These are phyloP conservation scores for Psittacula echo DNA, from an alignment of 2,797 vertebrate species.

Conservation along the genomic window DNA sequence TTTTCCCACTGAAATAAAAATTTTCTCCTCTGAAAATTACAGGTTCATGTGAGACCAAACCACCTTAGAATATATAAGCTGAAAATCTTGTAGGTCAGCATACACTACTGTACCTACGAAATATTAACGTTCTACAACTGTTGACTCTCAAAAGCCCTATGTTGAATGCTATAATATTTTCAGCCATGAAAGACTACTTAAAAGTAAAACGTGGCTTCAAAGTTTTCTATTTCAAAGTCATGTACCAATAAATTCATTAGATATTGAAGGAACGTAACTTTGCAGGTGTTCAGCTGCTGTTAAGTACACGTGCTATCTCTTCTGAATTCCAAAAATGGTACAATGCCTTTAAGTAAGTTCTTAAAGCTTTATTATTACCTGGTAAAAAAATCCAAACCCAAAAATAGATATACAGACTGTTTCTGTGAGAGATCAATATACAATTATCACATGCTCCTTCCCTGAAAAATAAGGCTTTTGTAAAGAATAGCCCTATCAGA, in stretches of 20 bases:
- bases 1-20: not conserved
- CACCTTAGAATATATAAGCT: not conserved
- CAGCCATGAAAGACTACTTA: not conserved
- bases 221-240: not conserved
- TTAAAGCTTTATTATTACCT: not conserved
- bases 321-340: not conserved
- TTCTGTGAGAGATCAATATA: not conserved
- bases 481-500: not conserved
- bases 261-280: not conserved
- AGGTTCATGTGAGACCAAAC: not conserved
- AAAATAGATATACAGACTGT: not conserved
- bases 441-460: not conserved
- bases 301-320: not conserved
- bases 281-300: not conserved
- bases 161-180: not conserved
- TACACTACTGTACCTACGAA: not conserved
- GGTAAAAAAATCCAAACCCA: not conserved
- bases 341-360: not conserved
- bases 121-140: not conserved
- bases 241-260: not conserved
- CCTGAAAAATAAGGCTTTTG: not conserved
- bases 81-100: not conserved
- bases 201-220: constrained; percentile 3
- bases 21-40: not conserved
- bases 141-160: not conserved